Evolutionary conservation across 2,888 invertebrate species (phyloP).

Genomic region (Heliconius aoede): DNA sequence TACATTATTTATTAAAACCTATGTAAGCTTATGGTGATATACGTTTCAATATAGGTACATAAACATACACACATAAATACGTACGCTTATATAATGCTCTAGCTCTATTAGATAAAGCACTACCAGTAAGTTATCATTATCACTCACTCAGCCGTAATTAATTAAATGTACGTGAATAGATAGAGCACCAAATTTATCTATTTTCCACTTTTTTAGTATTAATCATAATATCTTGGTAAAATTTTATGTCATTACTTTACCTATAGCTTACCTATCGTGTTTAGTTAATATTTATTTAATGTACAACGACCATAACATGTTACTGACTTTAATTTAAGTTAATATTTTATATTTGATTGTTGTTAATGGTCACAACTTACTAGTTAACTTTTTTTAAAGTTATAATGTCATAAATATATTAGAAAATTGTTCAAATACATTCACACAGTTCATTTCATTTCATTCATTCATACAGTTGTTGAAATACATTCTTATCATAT

Average conservation of each 20-base stretch:
- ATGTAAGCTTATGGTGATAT: background rate
- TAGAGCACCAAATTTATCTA: background rate
- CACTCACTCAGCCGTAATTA: too few species aligned
- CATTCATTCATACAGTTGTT: too few species aligned
- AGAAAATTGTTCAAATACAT: background rate
- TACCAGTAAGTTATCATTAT: background rate
- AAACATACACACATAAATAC: background rate
- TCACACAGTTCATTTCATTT: too few species aligned
- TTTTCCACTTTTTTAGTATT: too few species aligned
- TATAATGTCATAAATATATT: background rate
- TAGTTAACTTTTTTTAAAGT: background rate
- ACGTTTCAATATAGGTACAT: background rate
- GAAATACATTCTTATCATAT: too few species aligned
- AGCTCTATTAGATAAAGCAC: background rate
- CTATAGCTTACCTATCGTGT: background rate
- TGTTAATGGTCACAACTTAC: conserved; percentile 5
- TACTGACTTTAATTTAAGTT: background rate
- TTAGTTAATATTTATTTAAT: background rate
- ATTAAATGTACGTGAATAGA: background rate
- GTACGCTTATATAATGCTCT: background rate
- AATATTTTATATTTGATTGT: background rate
- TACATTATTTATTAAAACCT: background rate
- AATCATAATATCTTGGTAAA: too few species aligned
- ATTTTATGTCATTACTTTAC: background rate
- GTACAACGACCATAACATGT: background rate